phyloP scores from a whole-genome alignment of 2,888 invertebrate species.

The Pristionchus arcanus region DNA sequence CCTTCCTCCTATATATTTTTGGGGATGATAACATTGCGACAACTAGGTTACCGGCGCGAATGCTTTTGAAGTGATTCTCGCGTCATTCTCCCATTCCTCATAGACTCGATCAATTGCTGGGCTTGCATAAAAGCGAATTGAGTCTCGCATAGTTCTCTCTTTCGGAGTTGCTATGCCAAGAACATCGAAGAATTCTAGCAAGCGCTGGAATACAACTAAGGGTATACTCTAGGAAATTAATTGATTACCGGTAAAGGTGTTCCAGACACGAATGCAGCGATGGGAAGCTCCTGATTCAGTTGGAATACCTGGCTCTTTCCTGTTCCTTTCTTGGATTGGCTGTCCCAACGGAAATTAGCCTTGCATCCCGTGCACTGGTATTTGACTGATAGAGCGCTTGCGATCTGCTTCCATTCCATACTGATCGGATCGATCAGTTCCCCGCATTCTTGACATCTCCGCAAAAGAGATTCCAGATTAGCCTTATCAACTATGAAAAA shows the following conservation, averaged over 20 bases:
- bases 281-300: background rate
- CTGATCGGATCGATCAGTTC: background rate
- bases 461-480: no score
- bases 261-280: background rate
- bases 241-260: background rate
- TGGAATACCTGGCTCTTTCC: background rate
- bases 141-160: background rate
- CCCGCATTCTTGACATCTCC: background rate
- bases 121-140: background rate
- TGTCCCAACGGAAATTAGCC: background rate
- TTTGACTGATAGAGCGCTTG: background rate
- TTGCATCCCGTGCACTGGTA: background rate
- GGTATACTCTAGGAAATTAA: background rate
- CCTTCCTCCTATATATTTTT: background rate
- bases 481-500: no score
- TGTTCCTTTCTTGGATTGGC: background rate
- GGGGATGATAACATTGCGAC: background rate
- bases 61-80: background rate
- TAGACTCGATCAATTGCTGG: background rate
- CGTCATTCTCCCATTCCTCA: background rate
- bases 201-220: background rate
- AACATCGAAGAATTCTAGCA: background rate
- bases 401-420: background rate
- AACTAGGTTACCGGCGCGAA: background rate
- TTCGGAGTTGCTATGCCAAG: background rate